These are phyloP conservation scores for Panurus biarmicus DNA, from an alignment of 2,113 vertebrate species.

Conservation along the genomic window DNA sequence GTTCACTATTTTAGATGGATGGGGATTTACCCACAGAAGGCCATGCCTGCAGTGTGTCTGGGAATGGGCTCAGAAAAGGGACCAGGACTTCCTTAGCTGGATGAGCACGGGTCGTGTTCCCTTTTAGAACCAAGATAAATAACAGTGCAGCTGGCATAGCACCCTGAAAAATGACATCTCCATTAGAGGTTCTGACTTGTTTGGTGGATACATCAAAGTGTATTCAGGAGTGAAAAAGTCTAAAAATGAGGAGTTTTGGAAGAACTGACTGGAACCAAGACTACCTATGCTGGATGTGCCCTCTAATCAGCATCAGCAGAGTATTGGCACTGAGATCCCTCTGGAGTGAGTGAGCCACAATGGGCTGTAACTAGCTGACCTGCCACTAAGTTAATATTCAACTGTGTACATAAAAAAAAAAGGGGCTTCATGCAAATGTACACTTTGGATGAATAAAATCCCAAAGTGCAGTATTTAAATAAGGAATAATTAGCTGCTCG, in stretches of 20 bases:
- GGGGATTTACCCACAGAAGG: background rate
- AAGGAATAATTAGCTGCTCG: background rate
- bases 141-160: background rate
- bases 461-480: background rate
- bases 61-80: background rate
- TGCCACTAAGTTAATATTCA: background rate
- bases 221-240: background rate
- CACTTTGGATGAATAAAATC: background rate
- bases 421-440: background rate
- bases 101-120: background rate
- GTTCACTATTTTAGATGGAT: background rate
- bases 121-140: background rate
- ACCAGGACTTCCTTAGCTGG: background rate
- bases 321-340: background rate
- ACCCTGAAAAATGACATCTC: background rate
- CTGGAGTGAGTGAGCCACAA: background rate
- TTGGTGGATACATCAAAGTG: background rate
- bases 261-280: background rate
- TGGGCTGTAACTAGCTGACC: background rate
- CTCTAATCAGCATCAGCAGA: background rate
- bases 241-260: background rate
- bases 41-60: accelerated
- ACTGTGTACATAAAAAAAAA: background rate
- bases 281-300: background rate
- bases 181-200: background rate